Evolutionary conservation across 2,113 vertebrate genomes (phyloP).

Genomic region (Podilymbus podiceps): DNA sequence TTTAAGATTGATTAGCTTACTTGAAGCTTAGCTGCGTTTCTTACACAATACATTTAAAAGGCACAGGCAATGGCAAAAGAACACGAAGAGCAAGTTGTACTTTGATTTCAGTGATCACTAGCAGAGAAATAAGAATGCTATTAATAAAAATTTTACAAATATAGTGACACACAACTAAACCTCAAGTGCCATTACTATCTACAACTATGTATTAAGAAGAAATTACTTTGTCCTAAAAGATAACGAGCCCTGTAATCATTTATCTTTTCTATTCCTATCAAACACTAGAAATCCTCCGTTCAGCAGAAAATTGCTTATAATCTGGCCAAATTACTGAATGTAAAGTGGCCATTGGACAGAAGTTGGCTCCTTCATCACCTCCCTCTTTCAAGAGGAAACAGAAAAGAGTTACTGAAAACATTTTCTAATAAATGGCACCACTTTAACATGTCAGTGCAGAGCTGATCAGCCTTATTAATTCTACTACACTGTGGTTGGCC

Average conservation of each 20-base stretch:
- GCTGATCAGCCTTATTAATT: not conserved
- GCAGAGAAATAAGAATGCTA: not conserved
- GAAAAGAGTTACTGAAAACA: not conserved
- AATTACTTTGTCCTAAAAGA: not conserved
- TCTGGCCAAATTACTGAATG: not conserved
- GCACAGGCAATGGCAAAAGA: not conserved
- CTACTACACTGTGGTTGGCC: not conserved
- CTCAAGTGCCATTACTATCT: not conserved
- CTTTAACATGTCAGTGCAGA: not conserved
- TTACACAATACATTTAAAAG: not conserved
- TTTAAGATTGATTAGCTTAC: not conserved
- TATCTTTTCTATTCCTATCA: not conserved
- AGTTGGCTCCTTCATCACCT: not conserved
- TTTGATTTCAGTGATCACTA: not conserved
- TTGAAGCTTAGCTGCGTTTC: not conserved
- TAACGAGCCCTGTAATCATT: not conserved
- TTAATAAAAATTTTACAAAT: not conserved
- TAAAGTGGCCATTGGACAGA: not conserved
- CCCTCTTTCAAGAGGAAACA: not conserved
- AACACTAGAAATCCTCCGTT: not conserved
- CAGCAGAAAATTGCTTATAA: not conserved
- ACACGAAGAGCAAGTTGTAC: not conserved
- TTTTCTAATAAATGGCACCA: not conserved
- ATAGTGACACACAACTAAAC: not conserved
- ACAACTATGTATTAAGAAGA: not conserved